Evolutionary conservation across 2,797 vertebrate species (phyloP).

Genomic region (Hozukius guyotensis): DNA sequence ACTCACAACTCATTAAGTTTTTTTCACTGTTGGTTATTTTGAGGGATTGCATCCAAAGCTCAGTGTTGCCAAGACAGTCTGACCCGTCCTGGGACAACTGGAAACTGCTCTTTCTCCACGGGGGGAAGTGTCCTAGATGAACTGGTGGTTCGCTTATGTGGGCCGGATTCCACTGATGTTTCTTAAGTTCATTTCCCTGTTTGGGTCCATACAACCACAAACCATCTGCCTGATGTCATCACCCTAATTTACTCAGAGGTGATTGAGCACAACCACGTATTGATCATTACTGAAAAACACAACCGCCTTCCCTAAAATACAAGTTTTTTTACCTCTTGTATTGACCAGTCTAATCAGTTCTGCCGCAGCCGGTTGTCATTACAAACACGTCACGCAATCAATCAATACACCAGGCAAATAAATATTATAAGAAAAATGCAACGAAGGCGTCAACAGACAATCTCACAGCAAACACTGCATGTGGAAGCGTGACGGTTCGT

Average conservation of each 20-base stretch:
- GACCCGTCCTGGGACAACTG: slow-evolving; percentile 30
- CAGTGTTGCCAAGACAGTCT: slow-evolving; percentile 24
- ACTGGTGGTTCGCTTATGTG: slow-evolving; percentile 42
- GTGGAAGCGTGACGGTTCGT: slow-evolving; percentile 1
- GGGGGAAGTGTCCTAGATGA: slow-evolving; percentile 55
- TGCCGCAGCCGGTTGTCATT: slow-evolving; percentile 28
- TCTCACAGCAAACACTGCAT: background rate
- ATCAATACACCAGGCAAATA: slow-evolving; percentile 33
- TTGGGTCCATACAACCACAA: slow-evolving; percentile 10
- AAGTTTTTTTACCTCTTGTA: background rate
- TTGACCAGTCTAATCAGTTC: slow-evolving; percentile 42
- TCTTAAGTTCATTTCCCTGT: slow-evolving; percentile 60
- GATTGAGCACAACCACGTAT: slow-evolving; percentile 1
- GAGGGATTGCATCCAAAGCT: slow-evolving; percentile 18
- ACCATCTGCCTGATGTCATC: slow-evolving; percentile 41
- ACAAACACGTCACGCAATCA: slow-evolving; percentile 22
- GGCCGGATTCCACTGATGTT: slow-evolving; percentile 54
- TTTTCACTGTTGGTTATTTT: slow-evolving; percentile 17
- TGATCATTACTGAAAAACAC: slow-evolving; percentile 18
- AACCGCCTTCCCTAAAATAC: background rate
- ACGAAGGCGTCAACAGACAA: background rate
- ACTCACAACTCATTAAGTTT: slow-evolving; percentile 8
- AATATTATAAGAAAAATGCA: slow-evolving; percentile 23
- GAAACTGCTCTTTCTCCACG: slow-evolving; percentile 31
- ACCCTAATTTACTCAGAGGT: slow-evolving; percentile 21